phyloP scores from a whole-genome alignment of 2,113 vertebrate species.

The Mesitornis unicolor region DNA sequence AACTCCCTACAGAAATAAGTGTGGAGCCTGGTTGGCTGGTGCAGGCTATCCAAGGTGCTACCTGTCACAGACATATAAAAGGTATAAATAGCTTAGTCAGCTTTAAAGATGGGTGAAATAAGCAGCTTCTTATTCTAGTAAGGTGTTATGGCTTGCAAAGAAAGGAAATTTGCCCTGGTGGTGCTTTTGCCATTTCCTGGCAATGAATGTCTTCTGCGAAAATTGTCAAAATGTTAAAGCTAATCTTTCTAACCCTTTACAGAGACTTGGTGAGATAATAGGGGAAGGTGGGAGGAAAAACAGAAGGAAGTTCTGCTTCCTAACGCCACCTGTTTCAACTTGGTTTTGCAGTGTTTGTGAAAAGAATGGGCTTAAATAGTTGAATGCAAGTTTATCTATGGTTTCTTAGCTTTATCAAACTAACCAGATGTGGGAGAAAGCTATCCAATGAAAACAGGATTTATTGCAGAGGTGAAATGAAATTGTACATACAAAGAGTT shows the following conservation, averaged over 20 bases:
- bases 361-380: neutral
- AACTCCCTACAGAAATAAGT: neutral
- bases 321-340: neutral
- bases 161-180: neutral
- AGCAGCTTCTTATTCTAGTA: neutral
- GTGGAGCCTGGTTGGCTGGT: neutral
- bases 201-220: neutral
- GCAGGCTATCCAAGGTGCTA: neutral
- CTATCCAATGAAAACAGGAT: neutral
- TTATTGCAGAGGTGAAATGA: neutral
- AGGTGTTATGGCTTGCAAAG: neutral
- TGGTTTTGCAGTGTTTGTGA: neutral
- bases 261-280: neutral
- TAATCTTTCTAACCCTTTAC: neutral
- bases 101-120: neutral
- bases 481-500: neutral
- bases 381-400: neutral
- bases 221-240: neutral
- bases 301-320: neutral
- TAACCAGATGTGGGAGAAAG: neutral
- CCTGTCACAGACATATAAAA: neutral
- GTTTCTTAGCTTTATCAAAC: neutral
- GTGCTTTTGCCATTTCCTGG: neutral
- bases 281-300: neutral
- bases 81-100: neutral